Evolutionary conservation across 2,113 vertebrate genomes (phyloP), one percentile per base, ranked within the genome.

Genomic region (Dendropsophus ebraccatus): DNA sequence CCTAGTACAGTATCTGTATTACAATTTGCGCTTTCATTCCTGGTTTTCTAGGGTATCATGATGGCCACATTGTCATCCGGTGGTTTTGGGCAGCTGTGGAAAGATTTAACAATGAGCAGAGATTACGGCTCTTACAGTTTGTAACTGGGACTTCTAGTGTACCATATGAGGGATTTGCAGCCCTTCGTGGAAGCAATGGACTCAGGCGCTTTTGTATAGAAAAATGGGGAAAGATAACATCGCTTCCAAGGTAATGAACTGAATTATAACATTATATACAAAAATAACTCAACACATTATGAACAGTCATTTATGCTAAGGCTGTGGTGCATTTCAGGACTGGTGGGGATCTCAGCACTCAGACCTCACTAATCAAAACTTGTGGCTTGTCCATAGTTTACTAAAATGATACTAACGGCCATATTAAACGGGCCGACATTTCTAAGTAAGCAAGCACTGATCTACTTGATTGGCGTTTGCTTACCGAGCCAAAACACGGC

Each of bases 41-140:
- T 45, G 56, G 12, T 81, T 25, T 47, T 77, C 49, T 19, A 99
- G 98, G 98, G 89, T 99, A 98, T 90, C 98, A 99, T 2, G 97
- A 99, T 2, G 95, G 97, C 0, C 98, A 99, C 91, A 96, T 99
- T 0, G 97, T 99, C 87, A 99, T 99, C 88, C 94, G 97, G 10
- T 99, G 98, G 97, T 99, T 99, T 91, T 99, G 98, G 98, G 96
- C 95, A 0, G 96, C 97, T 0, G 98, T 99, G 90, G 97, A 99
- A 84, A 94, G 95, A 21, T 99, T 99, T 90, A 99, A 98, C 93
- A 99, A 99, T 0, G 98, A 99, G 88, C 98, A 99, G 92, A 95
- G 97, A 1, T 93, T 99, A 30, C 93, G 98, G 1, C 91, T 99
- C 88, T 90, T 99, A 87, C 97, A 99, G 89, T 99, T 99, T 0